Base-by-base conservation (phyloP, 23 tunicate genomes). In the Ascidia mentula region DNA sequence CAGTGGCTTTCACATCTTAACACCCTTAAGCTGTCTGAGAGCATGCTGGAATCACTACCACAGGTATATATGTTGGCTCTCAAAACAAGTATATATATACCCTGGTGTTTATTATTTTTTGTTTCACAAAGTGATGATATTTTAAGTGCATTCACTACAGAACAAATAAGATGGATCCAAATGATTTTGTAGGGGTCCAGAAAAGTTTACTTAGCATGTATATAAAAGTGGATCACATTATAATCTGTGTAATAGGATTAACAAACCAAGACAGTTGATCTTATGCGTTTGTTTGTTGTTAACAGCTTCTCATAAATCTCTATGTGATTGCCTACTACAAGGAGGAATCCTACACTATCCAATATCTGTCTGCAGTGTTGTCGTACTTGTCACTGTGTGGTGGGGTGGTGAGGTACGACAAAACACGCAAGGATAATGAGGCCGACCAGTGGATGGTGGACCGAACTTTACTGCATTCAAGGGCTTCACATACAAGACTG, bases 371-470 rank as follows among this genome's bases (percentile, higher is more conserved):
- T 31, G 92, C 92, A 9, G 79, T 80, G 26, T 18, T 87, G 60
- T 87, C 92, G 0, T 92, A 84, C 69, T 26, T 92, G 1, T 87
- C 92, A 1, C 60, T 92, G 40, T 87, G 92, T 79, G 97, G 92
- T 0, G 97, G 97, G 17, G 85, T 87, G 32, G 97, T 92, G 8
- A 75, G 89, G 34, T 90, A 90, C 40, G 96, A 90, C 82, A 90
- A 90, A 76, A 90, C 96, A 12, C 69, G 88, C 6, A 90, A 90
- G 72, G 96, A 90, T 75, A 90, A 90, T 37, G 96, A 90, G 77
- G 96, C 97, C 15, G 90, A 91, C 42, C 86, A 80, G 17, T 82
- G 91, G 91, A 92, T 92, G 97, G 97, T 87, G 34, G 97, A 92
- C 46, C 72, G 87, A 37, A 92, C 97, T 12, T 60, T 92, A 36